Percentiles rank a stretch among this genome's conserved stretches.
Evolutionary conservation across 2,113 vertebrate species (phyloP).

Genomic region (Onychostruthus taczanowskii): DNA sequence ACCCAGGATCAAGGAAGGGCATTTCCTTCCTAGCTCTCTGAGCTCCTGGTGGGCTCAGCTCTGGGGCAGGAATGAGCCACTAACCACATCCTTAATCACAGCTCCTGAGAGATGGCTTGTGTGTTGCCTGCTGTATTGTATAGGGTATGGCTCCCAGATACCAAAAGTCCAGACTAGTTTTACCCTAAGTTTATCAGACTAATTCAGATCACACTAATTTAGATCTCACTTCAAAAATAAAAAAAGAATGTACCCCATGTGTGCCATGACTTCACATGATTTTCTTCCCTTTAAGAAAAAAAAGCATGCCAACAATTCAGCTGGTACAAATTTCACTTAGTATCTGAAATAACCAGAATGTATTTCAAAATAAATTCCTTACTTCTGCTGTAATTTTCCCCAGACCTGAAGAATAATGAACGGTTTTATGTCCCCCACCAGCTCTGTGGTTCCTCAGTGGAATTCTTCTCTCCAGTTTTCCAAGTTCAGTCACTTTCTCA

Average conservation of each 20-base stretch:
- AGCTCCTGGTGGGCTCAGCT: background rate
- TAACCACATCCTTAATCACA: background rate
- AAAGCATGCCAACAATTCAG: background rate
- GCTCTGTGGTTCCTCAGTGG: background rate
- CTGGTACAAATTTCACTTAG: conserved; percentile 5
- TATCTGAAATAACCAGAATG: conserved; percentile 13
- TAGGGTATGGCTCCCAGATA: background rate
- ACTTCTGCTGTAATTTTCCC: conserved; percentile 17
- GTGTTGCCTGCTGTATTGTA: background rate
- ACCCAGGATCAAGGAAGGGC: background rate
- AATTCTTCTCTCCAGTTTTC: conserved; percentile 26
- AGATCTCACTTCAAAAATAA: background rate
- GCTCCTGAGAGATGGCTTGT: background rate
- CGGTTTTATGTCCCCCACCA: background rate
- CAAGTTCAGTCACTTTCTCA: conserved; percentile 19
- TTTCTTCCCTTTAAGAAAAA: conserved; percentile 19
- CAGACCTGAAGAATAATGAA: conserved; percentile 24
- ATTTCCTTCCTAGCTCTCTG: background rate
- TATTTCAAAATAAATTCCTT: conserved; percentile 10
- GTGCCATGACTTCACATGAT: background rate
- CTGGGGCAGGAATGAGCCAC: background rate
- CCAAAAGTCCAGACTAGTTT: background rate
- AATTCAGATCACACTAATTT: background rate
- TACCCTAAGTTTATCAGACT: background rate
- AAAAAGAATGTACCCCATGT: background rate